Evolutionary conservation across 92 coral and sea anemone species (phyloP), one percentile per base, ranked within the genome.

Genomic region (Siderastrea radians): DNA sequence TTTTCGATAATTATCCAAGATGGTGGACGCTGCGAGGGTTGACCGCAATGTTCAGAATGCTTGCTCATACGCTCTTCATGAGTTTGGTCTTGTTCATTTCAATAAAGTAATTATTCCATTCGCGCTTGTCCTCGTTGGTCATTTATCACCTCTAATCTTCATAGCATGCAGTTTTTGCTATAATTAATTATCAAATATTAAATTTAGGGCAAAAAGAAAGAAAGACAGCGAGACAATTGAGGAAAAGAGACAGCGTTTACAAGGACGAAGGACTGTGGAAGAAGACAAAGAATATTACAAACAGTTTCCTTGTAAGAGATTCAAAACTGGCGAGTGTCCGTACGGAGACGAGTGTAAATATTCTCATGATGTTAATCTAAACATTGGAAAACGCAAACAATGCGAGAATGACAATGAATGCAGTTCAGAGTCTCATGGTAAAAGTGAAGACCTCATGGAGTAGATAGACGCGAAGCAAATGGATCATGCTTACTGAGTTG

Each of bases 301-400:
- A 75, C 91, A 92, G 81, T 95, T 89, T 84, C 86, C 92, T 15
- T 97, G 99, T 75, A 95, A 95, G 75, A 85, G 94, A 69, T 97
- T 94, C 80, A 94, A 92, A 85, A 69, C 82, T 81, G 99, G 99
- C 16, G 79, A 85, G 52, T 97, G 99, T 87, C 77, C 75, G 58
- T 87, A 68, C 69, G 99, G 97, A 38, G 98, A 94, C 46, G 79
- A 85, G 14, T 97, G 99, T 86, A 94, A 90, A 91, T 97, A 97
- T 81, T 92, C 98, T 16, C 98, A 97, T 84, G 85, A 65, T 68
- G 67, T 48, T 11, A 67, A 79, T 11, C 49, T 77, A 77, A 60
- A 85, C 64, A 61, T 49, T 73, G 72, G 45, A 53, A 49, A 74
- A 84, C 45, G 49, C 12, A 2, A 48, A 1, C 7, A 7, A 14